Evolutionary conservation across 1,140 invertebrate genomes (phyloP), one percentile per base, ranked within the genome.

Genomic region (Drosophila tani): DNA sequence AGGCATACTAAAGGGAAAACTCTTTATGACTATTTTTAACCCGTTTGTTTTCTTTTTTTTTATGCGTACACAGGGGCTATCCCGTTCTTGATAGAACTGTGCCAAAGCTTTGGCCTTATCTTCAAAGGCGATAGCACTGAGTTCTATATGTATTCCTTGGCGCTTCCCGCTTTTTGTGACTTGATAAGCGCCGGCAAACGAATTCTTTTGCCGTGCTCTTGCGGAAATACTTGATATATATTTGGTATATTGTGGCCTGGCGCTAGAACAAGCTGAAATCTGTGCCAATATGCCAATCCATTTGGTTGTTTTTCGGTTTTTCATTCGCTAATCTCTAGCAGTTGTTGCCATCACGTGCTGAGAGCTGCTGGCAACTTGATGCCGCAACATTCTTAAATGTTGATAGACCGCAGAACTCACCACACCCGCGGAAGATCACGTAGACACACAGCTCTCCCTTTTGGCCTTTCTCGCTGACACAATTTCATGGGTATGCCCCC

Each of bases 381-480:
- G 65, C 57, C 53, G 75, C 45, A 78, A 53, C 75, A 77, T 62
- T 46, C 19, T 11, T 7, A 9, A 3, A n/a, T 65, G 66, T 69
- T 69, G 29, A 19, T n/a, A 29, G 8, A 21, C 27, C 2, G 1
- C 32, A n/a, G 9, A 69, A 69, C n/a, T 62, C 64, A 75, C 74
- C 74, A 74, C 55, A 49, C 29, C 71, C 59, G 21, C 41, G 17
- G 14, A 15, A 14, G 56, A 76, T 78, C 74, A 69, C 75, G 74
- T 78, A 76, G 59, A 69, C 59, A 64, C 55, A 43, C 49, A 56
- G 47, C 53, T 70, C 64, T 70, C 56, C 64, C 74, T 57, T 69
- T 73, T 73, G 82, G 78, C 74, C 82, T 81, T 85, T 84, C 73
- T 74, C 59, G 70, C 77, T 87, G 84, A 88, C 84, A 87, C 84